Evolutionary conservation across 1,140 invertebrate species (phyloP).

Genomic region (Drusus annulatus): DNA sequence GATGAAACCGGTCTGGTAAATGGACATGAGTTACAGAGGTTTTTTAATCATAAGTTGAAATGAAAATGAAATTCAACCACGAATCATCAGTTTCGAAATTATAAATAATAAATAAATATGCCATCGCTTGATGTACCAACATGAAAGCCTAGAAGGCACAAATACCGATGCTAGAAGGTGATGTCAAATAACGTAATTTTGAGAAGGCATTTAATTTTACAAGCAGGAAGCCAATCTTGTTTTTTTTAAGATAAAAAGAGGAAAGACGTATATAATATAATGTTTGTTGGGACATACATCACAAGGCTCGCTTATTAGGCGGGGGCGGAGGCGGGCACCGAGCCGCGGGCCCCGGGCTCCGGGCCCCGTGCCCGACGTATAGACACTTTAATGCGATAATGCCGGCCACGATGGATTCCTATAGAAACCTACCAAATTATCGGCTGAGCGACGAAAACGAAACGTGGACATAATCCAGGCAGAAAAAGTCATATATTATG

Average conservation of each 20-base stretch:
- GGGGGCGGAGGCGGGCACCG: not conserved
- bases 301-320: slow-evolving; percentile 6
- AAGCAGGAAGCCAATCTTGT: not conserved
- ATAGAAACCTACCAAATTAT: not conserved
- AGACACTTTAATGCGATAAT: slow-evolving; percentile 45
- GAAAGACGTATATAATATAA: no score
- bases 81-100: no score
- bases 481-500: no score
- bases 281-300: slow-evolving; percentile 1
- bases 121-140: no score
- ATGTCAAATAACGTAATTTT: no score
- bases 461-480: not conserved
- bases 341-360: not conserved
- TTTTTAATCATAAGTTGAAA: no score
- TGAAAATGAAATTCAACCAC: no score
- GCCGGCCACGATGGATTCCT: not conserved
- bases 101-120: no score
- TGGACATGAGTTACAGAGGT: no score
- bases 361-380: slow-evolving; percentile 1
- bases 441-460: not conserved
- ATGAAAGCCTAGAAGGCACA: no score
- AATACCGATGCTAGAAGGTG: no score
- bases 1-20: no score
- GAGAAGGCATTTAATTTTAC: not conserved
- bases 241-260: not conserved